These are phyloP conservation scores for Axea sp. DNA, from an alignment of 2,888 invertebrate genomes.

Conservation along the genomic window DNA sequence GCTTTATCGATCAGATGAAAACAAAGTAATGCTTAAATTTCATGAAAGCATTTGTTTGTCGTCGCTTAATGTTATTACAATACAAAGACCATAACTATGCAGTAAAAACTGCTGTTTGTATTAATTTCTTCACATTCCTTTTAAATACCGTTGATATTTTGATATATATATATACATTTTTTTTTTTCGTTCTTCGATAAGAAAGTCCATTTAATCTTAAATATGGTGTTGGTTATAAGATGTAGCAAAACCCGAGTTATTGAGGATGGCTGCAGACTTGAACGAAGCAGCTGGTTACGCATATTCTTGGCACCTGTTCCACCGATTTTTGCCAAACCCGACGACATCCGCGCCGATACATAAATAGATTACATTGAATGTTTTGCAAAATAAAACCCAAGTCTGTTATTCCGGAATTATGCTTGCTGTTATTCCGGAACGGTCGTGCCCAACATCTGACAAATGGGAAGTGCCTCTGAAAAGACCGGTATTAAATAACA, in stretches of 20 bases:
- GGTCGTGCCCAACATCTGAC: constrained; percentile 51
- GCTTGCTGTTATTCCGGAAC: constrained; percentile 40
- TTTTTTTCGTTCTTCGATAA: no score
- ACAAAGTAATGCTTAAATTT: no score
- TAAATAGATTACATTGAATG: constrained; percentile 50
- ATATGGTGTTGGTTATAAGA: constrained; percentile 29
- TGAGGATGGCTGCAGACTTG: constrained; percentile 15
- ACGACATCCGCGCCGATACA: constrained; percentile 54
- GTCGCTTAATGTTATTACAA: no score
- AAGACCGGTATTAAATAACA: constrained; percentile 42
- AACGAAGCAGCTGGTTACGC: constrained; percentile 52
- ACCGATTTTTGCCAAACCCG: constrained; percentile 59
- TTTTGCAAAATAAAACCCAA: constrained; percentile 39
- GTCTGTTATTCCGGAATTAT: constrained; percentile 49
- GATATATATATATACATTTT: no score
- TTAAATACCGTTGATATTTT: no score
- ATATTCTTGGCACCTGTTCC: constrained; percentile 60
- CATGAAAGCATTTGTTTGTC: no score
- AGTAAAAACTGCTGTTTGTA: no score
- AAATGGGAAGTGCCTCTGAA: constrained; percentile 38
- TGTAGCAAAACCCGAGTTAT: constrained; percentile 32
- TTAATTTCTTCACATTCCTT: no score
- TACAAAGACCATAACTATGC: no score
- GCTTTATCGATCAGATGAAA: no score
- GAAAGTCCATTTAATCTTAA: no score